Base-by-base conservation (phyloP, 2,888 invertebrate species). In the Sycophila texana region DNA sequence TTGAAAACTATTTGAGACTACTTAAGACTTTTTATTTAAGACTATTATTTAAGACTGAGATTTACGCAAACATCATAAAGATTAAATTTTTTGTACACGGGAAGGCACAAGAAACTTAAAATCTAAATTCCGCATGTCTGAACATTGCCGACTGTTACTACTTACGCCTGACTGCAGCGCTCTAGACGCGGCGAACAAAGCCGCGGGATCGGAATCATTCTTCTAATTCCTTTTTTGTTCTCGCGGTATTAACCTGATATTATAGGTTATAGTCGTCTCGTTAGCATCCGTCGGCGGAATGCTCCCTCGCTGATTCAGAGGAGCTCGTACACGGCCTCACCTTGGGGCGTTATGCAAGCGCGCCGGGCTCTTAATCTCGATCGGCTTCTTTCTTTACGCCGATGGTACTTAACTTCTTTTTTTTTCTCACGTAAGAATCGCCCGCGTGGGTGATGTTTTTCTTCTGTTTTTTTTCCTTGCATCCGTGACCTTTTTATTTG, bases 291-390 rank as follows among this genome's bases (percentile, higher is more conserved):
- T n/a, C n/a, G 53, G 14, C 53, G 53, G 53, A 16, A 16, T 53
- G 12, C 53, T 53, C 53, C 14, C 53, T 2, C 53, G 53, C 16
- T 53, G 53, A 53, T n/a, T 53, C 53, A 53, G 16, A 39, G 39
- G 39, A n/a, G n/a, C 53, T 1, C 53, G n/a, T 16, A 13, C 53
- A n/a, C 26, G 26, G 26, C 14, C 53, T 53, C 53, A 53, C 53
- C 53, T 53, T 53, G 53, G 51, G 53, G 16, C 53, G n/a, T 53
- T 53, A 53, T 53, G 53, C 53, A 53, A 53, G 53, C n/a, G 53
- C 14, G 53, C 14, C n/a, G n/a, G 16, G 5, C 53, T 14, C n/a
- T 53, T 53, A 53, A 53, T 53, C n/a, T 14, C n/a, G 53, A 53
- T 53, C 53, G 53, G 16, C 4, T n/a, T 53, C 53, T 53, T n/a